phyloP scores from a whole-genome alignment of 2,113 vertebrate genomes.

The Cyprinus carpio region DNA sequence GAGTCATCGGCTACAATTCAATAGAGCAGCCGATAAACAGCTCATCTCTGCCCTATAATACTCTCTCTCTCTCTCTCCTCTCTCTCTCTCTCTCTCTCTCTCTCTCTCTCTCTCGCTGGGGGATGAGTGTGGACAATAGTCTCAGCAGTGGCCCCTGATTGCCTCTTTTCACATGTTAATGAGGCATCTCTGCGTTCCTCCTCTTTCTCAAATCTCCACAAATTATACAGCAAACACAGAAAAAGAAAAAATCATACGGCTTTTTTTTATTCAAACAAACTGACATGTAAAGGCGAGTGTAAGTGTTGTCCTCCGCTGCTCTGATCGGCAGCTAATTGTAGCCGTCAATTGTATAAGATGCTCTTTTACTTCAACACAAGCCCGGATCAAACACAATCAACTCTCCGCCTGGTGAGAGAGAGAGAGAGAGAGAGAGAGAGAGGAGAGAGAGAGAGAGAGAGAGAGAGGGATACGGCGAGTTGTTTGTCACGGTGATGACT shows the following conservation, averaged over 20 bases:
- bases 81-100: too few species aligned
- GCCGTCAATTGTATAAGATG: constrained; percentile 99
- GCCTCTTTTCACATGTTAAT: constrained; percentile 99
- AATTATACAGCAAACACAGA: constrained; percentile 87
- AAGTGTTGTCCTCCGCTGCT: constrained; percentile 93
- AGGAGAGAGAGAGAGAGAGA: too few species aligned
- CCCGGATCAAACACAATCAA: constrained; percentile 91
- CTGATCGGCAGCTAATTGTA: constrained; percentile 99
- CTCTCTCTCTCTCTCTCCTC: constrained; percentile 53
- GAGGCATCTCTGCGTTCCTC: constrained; percentile 89
- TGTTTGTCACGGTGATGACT: constrained; percentile 78
- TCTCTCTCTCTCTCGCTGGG: too few species aligned
- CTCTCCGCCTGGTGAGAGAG: constrained; percentile 84
- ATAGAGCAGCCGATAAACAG: neutral
- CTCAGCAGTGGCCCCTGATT: constrained; percentile 97
- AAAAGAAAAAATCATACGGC: constrained; percentile 79
- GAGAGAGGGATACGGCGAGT: constrained; percentile 53
- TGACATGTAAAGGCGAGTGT: constrained; percentile 99
- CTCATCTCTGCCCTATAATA: constrained; percentile 23
- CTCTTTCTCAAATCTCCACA: constrained; percentile 81
- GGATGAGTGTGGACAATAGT: constrained; percentile 86
- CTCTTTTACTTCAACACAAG: constrained; percentile 98
- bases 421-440: constrained; percentile 53
- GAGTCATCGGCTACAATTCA: too few species aligned
- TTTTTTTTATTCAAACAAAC: constrained; percentile 85